Percentiles rank a stretch among this genome's conserved stretches.
phyloP scores from a whole-genome alignment of 2,797 vertebrate genomes.

The Amniataba percoides region DNA sequence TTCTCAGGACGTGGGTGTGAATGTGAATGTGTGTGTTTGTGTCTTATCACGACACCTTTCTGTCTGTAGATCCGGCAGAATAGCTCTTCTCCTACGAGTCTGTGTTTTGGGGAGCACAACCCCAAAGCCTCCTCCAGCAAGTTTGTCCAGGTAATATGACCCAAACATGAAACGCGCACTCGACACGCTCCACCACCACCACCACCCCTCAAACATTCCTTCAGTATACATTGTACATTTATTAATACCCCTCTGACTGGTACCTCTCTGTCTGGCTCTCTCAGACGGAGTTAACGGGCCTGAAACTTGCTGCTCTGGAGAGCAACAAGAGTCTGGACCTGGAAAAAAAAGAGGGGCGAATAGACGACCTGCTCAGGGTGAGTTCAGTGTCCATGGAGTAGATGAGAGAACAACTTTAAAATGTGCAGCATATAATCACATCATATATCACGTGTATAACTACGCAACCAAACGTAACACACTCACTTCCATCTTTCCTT shows the following conservation, averaged over 20 bases:
- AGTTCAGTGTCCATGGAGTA: conserved; percentile 57
- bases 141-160: conserved; percentile 90
- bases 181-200: background rate
- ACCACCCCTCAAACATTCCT: background rate
- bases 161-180: background rate
- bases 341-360: conserved; percentile 99
- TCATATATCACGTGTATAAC: background rate
- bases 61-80: conserved; percentile 92
- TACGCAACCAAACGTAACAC: background rate
- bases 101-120: conserved; percentile 95
- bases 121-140: conserved; percentile 95
- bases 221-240: background rate
- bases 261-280: conserved; percentile 24
- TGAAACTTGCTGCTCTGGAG: conserved; percentile 98
- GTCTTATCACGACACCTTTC: background rate
- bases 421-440: no score
- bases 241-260: conserved; percentile 34
- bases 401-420: background rate
- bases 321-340: conserved; percentile 99
- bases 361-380: conserved; percentile 99
- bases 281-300: conserved; percentile 96
- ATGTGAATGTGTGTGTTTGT: background rate
- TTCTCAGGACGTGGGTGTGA: background rate
- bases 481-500: background rate
- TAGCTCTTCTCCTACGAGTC: conserved; percentile 96